These are phyloP conservation scores for Dryocosmus kuriphilus DNA, from an alignment of 2,888 invertebrate species.

Conservation along the genomic window DNA sequence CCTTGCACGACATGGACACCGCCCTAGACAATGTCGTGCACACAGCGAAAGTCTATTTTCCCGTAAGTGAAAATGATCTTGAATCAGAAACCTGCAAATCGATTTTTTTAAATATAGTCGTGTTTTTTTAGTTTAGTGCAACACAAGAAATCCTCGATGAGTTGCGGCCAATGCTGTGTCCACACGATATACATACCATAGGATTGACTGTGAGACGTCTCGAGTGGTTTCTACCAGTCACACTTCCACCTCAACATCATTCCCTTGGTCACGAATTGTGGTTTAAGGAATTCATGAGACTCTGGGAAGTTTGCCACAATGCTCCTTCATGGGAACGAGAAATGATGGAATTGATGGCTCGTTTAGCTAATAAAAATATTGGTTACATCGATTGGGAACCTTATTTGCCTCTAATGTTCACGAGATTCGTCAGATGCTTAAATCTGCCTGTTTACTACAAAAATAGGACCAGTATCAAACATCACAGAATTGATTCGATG, in stretches of 20 bases:
- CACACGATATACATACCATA: conserved; percentile 82
- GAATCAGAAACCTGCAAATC: conserved; percentile 43
- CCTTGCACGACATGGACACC: conserved; percentile 58
- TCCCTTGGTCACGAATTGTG: conserved; percentile 86
- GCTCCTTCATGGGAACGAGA: conserved; percentile 84
- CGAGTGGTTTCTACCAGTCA: conserved; percentile 88
- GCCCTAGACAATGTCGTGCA: conserved; percentile 65
- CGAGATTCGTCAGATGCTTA: conserved; percentile 85
- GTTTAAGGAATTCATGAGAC: conserved; percentile 87
- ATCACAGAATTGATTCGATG: conserved; percentile 79
- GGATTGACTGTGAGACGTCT: conserved; percentile 81
- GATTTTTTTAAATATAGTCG: conserved; percentile 39
- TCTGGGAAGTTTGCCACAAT: conserved; percentile 90
- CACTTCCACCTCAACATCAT: conserved; percentile 82
- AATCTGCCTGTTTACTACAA: conserved; percentile 89
- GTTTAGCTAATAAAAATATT: conserved; percentile 86
- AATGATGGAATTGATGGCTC: conserved; percentile 86
- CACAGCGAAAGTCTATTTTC: conserved; percentile 70
- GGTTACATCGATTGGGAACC: conserved; percentile 94
- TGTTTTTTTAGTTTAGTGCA: conserved; percentile 81
- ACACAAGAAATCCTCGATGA: conserved; percentile 93
- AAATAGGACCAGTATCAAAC: conserved; percentile 81
- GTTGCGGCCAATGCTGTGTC: conserved; percentile 88
- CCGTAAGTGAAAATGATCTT: conserved; percentile 76
- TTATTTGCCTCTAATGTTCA: conserved; percentile 88